phyloP scores from a whole-genome alignment of 2,888 invertebrate species.

The Amiota mariae region DNA sequence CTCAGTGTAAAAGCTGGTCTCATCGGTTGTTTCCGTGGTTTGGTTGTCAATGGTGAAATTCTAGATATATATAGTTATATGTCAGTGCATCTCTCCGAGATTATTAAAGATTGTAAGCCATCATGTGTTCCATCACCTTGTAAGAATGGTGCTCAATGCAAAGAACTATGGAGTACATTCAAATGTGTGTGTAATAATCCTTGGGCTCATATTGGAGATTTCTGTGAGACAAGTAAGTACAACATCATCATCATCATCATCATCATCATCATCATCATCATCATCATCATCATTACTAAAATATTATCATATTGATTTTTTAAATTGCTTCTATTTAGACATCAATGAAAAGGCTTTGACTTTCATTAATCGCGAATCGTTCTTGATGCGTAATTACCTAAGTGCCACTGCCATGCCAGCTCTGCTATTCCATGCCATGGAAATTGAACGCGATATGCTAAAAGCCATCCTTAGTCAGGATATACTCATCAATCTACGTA shows the following conservation, averaged over 20 bases:
- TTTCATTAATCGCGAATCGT: slow-evolving; percentile 86
- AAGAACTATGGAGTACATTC: slow-evolving; percentile 93
- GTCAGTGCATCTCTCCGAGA: slow-evolving; percentile 92
- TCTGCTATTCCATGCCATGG: slow-evolving; percentile 64
- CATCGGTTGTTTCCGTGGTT: slow-evolving; percentile 93
- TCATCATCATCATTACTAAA: background rate
- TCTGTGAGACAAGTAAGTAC: slow-evolving; percentile 91
- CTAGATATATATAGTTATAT: slow-evolving; percentile 93
- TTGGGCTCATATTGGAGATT: slow-evolving; percentile 92
- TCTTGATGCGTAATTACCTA: slow-evolving; percentile 86
- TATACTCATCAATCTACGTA: slow-evolving; percentile 90
- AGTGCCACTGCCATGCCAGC: slow-evolving; percentile 76
- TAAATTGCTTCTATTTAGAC: slow-evolving; percentile 76
- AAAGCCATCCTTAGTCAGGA: slow-evolving; percentile 85
- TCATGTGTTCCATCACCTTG: slow-evolving; percentile 96
- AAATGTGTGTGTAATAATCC: slow-evolving; percentile 93
- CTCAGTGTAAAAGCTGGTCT: slow-evolving; percentile 90
- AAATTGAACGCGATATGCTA: slow-evolving; percentile 75
- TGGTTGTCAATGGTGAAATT: slow-evolving; percentile 93
- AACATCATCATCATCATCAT: no score
- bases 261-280: slow-evolving; percentile 11
- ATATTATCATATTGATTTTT: background rate
- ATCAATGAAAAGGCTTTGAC: slow-evolving; percentile 92
- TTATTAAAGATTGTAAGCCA: slow-evolving; percentile 93
- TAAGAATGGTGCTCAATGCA: slow-evolving; percentile 91